Evolutionary conservation across 64 coral and sea anemone genomes (phyloP).

Genomic region (Acropora tenuis): DNA sequence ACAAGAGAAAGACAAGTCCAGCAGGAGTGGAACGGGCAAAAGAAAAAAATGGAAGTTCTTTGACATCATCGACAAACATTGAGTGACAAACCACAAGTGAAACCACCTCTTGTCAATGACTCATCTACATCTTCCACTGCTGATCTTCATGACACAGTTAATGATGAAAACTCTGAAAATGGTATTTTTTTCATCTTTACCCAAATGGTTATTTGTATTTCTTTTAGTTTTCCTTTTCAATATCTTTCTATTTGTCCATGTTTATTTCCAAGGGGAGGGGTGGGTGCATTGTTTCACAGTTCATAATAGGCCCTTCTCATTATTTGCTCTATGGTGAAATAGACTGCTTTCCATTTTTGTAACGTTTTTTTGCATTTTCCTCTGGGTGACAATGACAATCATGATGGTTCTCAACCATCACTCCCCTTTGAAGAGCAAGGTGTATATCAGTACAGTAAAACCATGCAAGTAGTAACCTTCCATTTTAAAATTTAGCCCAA

Average conservation of each 20-base stretch:
- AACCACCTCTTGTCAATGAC: background rate
- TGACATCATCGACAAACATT: conserved; percentile 20
- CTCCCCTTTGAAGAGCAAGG: background rate
- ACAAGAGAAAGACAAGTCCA: conserved; percentile 24
- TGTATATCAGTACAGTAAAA: background rate
- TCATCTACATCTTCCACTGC: background rate
- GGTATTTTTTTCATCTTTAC: too few species aligned
- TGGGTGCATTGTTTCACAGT: too few species aligned
- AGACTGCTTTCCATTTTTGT: background rate
- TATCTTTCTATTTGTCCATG: too few species aligned
- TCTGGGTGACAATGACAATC: background rate
- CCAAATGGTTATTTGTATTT: too few species aligned
- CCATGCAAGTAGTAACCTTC: background rate
- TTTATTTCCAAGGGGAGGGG: too few species aligned
- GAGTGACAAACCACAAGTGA: background rate
- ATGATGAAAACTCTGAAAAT: too few species aligned
- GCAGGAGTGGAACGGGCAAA: background rate
- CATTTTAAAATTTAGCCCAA: too few species aligned
- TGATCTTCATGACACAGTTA: too few species aligned
- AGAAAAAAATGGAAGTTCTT: conserved; percentile 39
- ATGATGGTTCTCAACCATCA: background rate
- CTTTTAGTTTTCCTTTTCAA: too few species aligned
- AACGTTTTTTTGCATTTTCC: background rate
- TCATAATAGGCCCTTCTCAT: too few species aligned
- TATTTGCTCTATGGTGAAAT: background rate